A percentile compares a stretch with the other conserved stretches of the same genome.
phyloP scores from a whole-genome alignment of 2,797 vertebrate genomes.

The Clamator glandarius region DNA sequence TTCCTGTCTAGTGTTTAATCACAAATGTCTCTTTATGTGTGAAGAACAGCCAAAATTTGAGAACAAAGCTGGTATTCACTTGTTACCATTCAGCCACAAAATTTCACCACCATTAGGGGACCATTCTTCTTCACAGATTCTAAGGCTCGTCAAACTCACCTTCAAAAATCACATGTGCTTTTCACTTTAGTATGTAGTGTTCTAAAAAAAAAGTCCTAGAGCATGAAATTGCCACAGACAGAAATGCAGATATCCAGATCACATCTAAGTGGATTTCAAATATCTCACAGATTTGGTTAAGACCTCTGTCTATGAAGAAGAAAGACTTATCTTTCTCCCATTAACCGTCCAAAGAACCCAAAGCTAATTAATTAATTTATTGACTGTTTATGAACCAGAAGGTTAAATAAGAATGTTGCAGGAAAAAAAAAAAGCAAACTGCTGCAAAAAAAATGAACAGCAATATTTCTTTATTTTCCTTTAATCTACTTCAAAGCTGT shows the following conservation, averaged over 20 bases:
- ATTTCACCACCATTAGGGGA: not conserved
- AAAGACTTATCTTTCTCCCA: not conserved
- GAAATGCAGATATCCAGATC: not conserved
- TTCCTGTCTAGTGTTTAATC: not conserved
- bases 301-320: not conserved
- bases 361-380: not conserved
- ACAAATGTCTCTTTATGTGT: not conserved
- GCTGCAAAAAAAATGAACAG: not conserved
- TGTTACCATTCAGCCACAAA: not conserved
- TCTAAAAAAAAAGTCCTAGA: not conserved
- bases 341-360: not conserved
- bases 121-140: not conserved
- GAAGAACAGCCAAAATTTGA: not conserved
- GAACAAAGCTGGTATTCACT: not conserved
- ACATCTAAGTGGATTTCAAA: not conserved
- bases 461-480: not conserved
- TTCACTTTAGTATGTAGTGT: not conserved
- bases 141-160: not conserved
- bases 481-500: not conserved
- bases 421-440: not conserved
- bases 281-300: not conserved
- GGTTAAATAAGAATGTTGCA: not conserved
- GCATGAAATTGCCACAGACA: not conserved
- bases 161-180: not conserved
- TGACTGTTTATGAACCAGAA: not conserved